These are phyloP conservation scores for Sardinella longiceps DNA, from an alignment of 2,797 vertebrate genomes.

Conservation along the genomic window DNA sequence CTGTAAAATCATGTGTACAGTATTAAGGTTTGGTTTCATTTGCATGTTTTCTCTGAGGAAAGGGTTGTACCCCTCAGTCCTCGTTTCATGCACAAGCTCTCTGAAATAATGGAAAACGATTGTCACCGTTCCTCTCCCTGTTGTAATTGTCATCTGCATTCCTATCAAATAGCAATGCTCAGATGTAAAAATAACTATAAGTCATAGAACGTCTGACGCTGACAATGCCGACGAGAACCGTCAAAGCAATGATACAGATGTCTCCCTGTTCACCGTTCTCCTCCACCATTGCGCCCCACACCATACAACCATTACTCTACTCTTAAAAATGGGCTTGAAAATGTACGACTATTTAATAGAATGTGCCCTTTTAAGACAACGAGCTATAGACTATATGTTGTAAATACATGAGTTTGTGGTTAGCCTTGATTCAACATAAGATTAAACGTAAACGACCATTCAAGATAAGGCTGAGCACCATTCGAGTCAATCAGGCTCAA, in stretches of 20 bases:
- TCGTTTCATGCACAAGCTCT: neutral
- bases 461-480: slow-evolving; percentile 16
- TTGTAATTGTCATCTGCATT: neutral
- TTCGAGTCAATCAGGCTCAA: slow-evolving; percentile 8
- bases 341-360: neutral
- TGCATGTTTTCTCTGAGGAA: slow-evolving; percentile 3
- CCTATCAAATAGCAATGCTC: slow-evolving; percentile 1
- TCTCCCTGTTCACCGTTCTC: slow-evolving; percentile 52
- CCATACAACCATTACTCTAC: neutral
- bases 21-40: neutral
- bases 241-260: slow-evolving; percentile 40
- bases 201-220: neutral
- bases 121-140: neutral
- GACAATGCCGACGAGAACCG: slow-evolving; percentile 40
- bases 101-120: neutral
- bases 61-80: neutral
- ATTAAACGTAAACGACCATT: slow-evolving; percentile 10
- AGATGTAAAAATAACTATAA: neutral
- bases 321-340: neutral
- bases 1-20: neutral
- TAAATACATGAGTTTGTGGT: neutral
- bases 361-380: neutral
- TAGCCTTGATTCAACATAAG: neutral
- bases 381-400: neutral
- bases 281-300: slow-evolving; percentile 49